Percentiles rank a stretch among this genome's conserved stretches.
Conservation (phyloP, 2,113 vertebrate species). For the Conger conger region DNA sequence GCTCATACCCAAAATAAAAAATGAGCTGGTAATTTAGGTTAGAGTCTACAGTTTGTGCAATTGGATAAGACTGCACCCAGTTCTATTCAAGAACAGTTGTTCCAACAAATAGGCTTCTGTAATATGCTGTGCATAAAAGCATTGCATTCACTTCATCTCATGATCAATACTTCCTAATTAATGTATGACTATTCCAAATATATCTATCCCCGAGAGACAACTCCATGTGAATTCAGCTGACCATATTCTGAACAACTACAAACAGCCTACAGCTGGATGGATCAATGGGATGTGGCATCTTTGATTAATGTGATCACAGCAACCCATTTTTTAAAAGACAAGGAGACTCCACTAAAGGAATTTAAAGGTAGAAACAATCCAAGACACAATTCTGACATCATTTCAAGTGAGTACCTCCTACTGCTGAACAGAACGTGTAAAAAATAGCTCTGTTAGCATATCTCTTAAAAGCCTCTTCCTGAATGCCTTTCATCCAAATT, state of each 20-base stretch:
- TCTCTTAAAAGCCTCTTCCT: not conserved
- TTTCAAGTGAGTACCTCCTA: not conserved
- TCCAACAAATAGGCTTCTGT: not conserved
- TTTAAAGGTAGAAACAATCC: not conserved
- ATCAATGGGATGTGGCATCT: not conserved
- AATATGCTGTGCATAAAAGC: not conserved
- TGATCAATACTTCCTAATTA: not conserved
- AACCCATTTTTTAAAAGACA: not conserved
- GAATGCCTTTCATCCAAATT: not conserved
- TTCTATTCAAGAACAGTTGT: not conserved
- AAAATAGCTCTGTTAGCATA: not conserved
- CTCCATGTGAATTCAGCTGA: not conserved
- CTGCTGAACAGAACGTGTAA: not conserved
- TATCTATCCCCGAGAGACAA: not conserved
- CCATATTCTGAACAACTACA: not conserved
- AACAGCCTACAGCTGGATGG: not conserved
- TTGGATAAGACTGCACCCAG: not conserved
- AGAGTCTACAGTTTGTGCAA: not conserved
- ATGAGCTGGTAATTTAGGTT: not conserved
- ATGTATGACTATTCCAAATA: slow-evolving; percentile 9
- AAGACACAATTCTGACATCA: not conserved
- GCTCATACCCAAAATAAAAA: too few species aligned
- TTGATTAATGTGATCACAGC: not conserved
- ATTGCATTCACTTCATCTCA: not conserved
- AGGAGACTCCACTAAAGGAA: not conserved